These are phyloP conservation scores for Ecliptopera silaceata DNA, from an alignment of 2,888 invertebrate species.

Conservation along the genomic window DNA sequence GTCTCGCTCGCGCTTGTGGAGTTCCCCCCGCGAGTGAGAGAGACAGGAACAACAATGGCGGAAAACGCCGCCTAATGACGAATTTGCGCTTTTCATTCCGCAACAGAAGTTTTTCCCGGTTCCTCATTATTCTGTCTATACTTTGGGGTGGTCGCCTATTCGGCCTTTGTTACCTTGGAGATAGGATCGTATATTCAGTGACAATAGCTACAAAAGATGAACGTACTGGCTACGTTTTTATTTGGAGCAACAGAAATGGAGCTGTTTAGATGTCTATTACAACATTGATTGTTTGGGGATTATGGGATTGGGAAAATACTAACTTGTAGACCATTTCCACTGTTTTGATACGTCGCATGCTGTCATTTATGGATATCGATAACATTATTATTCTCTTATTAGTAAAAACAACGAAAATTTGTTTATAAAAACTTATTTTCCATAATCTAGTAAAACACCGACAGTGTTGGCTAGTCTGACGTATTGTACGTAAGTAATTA, in stretches of 20 bases:
- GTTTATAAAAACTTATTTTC: no score
- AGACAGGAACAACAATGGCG: conserved; percentile 74
- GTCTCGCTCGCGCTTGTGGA: conserved; percentile 57
- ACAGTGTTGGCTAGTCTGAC: neutral
- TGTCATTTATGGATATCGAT: no score
- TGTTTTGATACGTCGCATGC: no score
- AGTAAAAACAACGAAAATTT: no score
- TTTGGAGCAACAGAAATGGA: conserved; percentile 31
- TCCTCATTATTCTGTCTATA: conserved; percentile 80
- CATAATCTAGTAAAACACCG: no score
- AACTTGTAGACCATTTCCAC: neutral
- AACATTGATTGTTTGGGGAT: conserved; percentile 21
- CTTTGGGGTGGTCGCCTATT: conserved; percentile 72
- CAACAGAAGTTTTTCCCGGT: conserved; percentile 83
- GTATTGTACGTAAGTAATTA: no score
- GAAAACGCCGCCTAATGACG: conserved; percentile 83
- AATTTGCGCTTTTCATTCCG: conserved; percentile 84
- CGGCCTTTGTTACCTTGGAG: conserved; percentile 66
- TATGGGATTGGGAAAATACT: conserved; percentile 9
- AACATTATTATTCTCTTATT: no score
- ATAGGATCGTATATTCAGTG: conserved; percentile 72
- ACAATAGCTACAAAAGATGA: conserved; percentile 57
- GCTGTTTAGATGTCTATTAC: conserved; percentile 22
- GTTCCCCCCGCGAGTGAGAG: conserved; percentile 43
- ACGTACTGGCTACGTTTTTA: conserved; percentile 41